Evolutionary conservation across 2,113 vertebrate species (phyloP).

Genomic region (Meles meles): DNA sequence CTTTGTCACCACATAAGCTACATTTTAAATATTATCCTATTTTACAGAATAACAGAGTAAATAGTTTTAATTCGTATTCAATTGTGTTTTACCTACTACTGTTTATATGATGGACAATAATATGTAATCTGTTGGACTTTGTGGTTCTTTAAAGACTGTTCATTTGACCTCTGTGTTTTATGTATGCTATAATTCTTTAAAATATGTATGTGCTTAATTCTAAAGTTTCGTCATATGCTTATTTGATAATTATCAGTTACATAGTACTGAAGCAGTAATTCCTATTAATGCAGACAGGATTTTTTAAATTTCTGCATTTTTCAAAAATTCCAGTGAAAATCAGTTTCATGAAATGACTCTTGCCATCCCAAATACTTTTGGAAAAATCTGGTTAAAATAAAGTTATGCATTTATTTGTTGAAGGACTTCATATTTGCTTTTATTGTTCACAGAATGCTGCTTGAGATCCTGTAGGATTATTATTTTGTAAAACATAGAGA

Average conservation of each 20-base stretch:
- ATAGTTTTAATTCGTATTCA: constrained; percentile 36
- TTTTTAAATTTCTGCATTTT: background rate
- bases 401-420: background rate
- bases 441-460: background rate
- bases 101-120: background rate
- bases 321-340: background rate
- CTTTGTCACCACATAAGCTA: background rate
- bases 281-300: background rate
- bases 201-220: background rate
- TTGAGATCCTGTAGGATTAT: background rate
- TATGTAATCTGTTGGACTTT: background rate
- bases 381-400: background rate
- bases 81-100: background rate
- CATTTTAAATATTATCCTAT: background rate
- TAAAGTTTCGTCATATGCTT: background rate
- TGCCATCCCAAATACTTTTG: background rate
- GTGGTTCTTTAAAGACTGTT: background rate
- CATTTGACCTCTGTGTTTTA: background rate
- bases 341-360: background rate
- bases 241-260: background rate
- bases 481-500: background rate
- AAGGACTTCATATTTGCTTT: background rate
- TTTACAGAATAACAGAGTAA: background rate
- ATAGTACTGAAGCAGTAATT: background rate
- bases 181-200: background rate